Evolutionary conservation across 2,113 vertebrate genomes (phyloP), one percentile per base, ranked within the genome.

Genomic region (Myrmophylax atrothorax): DNA sequence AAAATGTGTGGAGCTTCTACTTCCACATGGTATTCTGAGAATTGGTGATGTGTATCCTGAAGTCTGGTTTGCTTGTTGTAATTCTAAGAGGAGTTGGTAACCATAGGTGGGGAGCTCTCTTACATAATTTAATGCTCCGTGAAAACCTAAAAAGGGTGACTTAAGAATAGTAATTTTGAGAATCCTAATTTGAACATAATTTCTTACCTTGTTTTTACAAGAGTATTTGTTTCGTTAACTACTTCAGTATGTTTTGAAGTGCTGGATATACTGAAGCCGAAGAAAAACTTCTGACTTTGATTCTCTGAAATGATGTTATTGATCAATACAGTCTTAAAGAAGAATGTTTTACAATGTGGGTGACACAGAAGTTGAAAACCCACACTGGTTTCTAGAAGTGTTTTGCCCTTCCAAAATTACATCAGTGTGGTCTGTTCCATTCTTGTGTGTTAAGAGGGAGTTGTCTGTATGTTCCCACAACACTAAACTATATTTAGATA

Each of bases 401-500:
- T 81, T 55, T 91, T 3, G 1, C 9, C 18, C 3, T 85, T 88
- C 46, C 1, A 8, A 42, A 60, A 23, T 86, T 7, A 24, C 16
- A 35, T 31, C 3, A 0, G 0, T 20, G 38, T 63, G 35, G 12
- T 42, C 47, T 72, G 26, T 44, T 84, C 42, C 18, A 4, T 18
- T 50, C 26, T n/a, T 29, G 38, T 14, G 25, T 77, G 17, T 64
- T 35, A 33, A 20, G 44, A 69, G 33, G 42, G 52, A 75, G 23
- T 59, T 84, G 18, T 44, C 28, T 50, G 0, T 23, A 1, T 55
- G 68, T 78, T 70, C 19, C 15, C 42, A 8, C 0, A 0, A 7
- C 1, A 2, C 29, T n/a, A 42, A 63, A 10, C 14, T 62, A 24
- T 14, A 0, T 19, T 6, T 62, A 11, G 64, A 3, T 37, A 77